phyloP scores from a whole-genome alignment of 2,797 vertebrate genomes.

The Prunella strophiata region DNA sequence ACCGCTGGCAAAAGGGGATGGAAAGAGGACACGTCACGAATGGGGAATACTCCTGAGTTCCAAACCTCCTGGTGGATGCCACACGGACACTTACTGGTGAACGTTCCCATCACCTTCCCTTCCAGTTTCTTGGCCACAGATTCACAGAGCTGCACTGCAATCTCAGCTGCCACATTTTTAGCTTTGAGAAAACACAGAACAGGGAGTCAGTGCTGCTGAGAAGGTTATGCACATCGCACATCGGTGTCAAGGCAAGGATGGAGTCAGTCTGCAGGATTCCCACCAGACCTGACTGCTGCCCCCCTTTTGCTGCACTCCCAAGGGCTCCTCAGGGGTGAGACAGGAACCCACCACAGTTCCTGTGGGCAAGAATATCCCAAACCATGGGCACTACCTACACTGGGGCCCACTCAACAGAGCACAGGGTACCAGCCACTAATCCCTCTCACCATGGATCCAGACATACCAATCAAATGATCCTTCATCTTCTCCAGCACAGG shows the following conservation, averaged over 20 bases:
- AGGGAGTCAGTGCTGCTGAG: neutral
- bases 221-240: rapidly evolving
- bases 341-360: neutral
- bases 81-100: conserved; percentile 88
- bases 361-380: neutral
- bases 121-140: conserved; percentile 97
- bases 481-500: conserved; percentile 96
- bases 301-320: rapidly evolving
- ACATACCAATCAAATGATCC: conserved; percentile 92
- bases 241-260: rapidly evolving
- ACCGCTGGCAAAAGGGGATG: conserved; percentile 80
- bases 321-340: rapidly evolving
- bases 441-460: rapidly evolving
- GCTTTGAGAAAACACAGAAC: conserved; percentile 69
- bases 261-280: neutral
- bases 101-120: conserved; percentile 99
- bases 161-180: conserved; percentile 98
- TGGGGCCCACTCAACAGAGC: rapidly evolving
- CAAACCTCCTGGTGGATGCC: neutral
- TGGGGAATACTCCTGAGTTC: rapidly evolving
- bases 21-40: rapidly evolving
- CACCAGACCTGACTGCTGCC: rapidly evolving
- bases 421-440: neutral
- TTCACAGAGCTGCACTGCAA: conserved; percentile 91
- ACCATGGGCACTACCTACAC: rapidly evolving